A percentile compares a stretch with the other conserved stretches of the same genome.
Conservation (phyloP, 1,140 invertebrate species). For the Elymnias hypermnestra region DNA sequence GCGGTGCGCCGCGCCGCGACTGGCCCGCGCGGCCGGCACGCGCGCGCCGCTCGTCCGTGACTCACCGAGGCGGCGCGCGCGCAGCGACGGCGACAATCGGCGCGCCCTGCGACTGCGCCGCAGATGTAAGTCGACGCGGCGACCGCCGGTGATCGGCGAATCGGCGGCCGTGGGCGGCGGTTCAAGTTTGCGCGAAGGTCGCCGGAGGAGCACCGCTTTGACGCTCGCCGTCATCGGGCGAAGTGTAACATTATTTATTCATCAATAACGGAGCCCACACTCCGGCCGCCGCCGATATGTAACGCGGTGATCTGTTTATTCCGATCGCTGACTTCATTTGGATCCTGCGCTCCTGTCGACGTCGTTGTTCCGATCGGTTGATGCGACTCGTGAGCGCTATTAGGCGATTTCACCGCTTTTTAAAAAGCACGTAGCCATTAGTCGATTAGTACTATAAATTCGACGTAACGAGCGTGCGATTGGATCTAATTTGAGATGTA, state of each 20-base stretch:
- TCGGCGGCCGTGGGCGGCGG: slow-evolving; percentile 14
- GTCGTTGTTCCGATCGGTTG: too few species aligned
- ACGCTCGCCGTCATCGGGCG: slow-evolving; percentile 15
- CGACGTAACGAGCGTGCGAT: too few species aligned
- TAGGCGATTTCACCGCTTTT: too few species aligned
- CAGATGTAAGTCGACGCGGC: slow-evolving; percentile 55
- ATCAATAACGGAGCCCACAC: slow-evolving; percentile 26
- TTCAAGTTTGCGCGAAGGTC: slow-evolving; percentile 47
- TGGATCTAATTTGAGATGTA: too few species aligned
- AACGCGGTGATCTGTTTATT: neutral
- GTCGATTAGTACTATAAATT: too few species aligned
- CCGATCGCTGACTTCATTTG: neutral
- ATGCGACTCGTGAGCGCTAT: too few species aligned
- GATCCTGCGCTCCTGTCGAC: too few species aligned
- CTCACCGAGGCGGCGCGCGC: slow-evolving; percentile 61
- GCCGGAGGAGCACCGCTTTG: too few species aligned
- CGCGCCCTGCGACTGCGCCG: slow-evolving; percentile 58
- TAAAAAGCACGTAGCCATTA: too few species aligned
- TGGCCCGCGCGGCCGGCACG: slow-evolving; percentile 63
- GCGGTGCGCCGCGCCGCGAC: slow-evolving; percentile 67
- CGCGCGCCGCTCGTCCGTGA: slow-evolving; percentile 58
- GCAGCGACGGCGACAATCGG: slow-evolving; percentile 59
- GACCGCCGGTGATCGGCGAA: slow-evolving; percentile 37
- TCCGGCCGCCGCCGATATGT: slow-evolving; percentile 5
- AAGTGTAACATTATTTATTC: slow-evolving; percentile 23